These are phyloP conservation scores for Choloepus didactylus DNA, from an alignment of 2,797 vertebrate genomes.

Conservation along the genomic window DNA sequence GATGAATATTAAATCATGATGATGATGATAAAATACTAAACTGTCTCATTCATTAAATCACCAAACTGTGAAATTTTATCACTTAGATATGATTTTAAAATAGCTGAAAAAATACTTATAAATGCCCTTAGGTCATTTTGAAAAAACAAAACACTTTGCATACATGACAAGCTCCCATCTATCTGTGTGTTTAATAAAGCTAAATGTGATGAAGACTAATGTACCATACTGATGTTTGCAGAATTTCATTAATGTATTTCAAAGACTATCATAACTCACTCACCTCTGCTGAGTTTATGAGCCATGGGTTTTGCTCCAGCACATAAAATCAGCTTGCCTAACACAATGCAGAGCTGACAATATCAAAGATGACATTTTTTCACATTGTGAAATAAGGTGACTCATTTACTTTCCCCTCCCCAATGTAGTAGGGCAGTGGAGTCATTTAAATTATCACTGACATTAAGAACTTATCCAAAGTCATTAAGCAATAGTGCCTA, in stretches of 20 bases:
- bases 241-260: constrained; percentile 88
- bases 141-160: constrained; percentile 84
- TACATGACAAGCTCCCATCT: constrained; percentile 83
- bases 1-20: constrained; percentile 58
- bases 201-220: constrained; percentile 90
- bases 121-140: constrained; percentile 79
- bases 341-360: constrained; percentile 84
- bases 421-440: constrained; percentile 66
- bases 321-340: constrained; percentile 88
- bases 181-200: constrained; percentile 89
- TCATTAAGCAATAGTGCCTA: not conserved
- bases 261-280: constrained; percentile 88
- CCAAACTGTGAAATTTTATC: constrained; percentile 67
- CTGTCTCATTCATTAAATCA: constrained; percentile 68
- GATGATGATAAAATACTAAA: constrained; percentile 55
- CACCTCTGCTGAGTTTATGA: constrained; percentile 90
- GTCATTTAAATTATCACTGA: constrained; percentile 70
- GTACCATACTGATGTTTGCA: constrained; percentile 89
- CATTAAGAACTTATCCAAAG: constrained; percentile 70
- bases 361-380: constrained; percentile 81
- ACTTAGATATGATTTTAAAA: constrained; percentile 57
- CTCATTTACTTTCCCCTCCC: constrained; percentile 65
- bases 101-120: constrained; percentile 44
- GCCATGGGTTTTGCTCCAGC: constrained; percentile 86
- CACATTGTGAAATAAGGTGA: constrained; percentile 87